A percentile compares a stretch with the other conserved stretches of the same genome.
Conservation (phyloP, 1,140 invertebrate species). For the Prorops nasuta region DNA sequence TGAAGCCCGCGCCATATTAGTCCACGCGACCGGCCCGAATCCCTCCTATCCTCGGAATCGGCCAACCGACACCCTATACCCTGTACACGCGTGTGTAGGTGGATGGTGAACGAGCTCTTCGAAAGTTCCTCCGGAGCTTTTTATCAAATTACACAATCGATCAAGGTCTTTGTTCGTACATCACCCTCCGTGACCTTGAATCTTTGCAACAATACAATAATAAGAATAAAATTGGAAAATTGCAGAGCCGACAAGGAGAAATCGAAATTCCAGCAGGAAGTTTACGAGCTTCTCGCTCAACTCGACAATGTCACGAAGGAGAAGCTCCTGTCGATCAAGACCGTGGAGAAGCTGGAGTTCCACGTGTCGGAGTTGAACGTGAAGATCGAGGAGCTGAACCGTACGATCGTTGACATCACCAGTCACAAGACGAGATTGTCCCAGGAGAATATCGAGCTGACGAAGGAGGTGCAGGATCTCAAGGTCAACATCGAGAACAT, state of each 20-base stretch:
- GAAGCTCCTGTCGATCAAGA: slow-evolving; percentile 81
- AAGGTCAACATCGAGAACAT: slow-evolving; percentile 93
- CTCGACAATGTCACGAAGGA: slow-evolving; percentile 91
- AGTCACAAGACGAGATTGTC: slow-evolving; percentile 84
- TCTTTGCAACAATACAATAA: too few species aligned
- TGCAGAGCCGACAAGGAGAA: slow-evolving; percentile 93
- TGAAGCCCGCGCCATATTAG: slow-evolving; percentile 57
- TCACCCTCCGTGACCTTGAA: too few species aligned
- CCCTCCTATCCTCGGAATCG: slow-evolving; percentile 52
- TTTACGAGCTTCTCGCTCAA: slow-evolving; percentile 92
- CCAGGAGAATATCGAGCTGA: slow-evolving; percentile 90
- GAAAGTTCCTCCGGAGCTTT: too few species aligned
- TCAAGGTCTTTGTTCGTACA: too few species aligned
- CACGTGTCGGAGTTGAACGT: slow-evolving; percentile 85
- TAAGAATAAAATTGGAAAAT: too few species aligned
- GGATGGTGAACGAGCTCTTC: too few species aligned
- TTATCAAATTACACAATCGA: too few species aligned
- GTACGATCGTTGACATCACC: slow-evolving; percentile 91
- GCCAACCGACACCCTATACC: slow-evolving; percentile 52
- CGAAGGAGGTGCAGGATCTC: slow-evolving; percentile 91
- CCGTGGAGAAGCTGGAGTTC: slow-evolving; percentile 86
- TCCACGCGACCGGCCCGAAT: slow-evolving; percentile 49
- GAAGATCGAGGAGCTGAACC: slow-evolving; percentile 93
- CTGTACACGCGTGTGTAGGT: slow-evolving; percentile 37
- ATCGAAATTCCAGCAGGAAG: slow-evolving; percentile 92